These are phyloP conservation scores for Hyles euphorbiae DNA, from an alignment of 1,140 invertebrate genomes.

Conservation along the genomic window DNA sequence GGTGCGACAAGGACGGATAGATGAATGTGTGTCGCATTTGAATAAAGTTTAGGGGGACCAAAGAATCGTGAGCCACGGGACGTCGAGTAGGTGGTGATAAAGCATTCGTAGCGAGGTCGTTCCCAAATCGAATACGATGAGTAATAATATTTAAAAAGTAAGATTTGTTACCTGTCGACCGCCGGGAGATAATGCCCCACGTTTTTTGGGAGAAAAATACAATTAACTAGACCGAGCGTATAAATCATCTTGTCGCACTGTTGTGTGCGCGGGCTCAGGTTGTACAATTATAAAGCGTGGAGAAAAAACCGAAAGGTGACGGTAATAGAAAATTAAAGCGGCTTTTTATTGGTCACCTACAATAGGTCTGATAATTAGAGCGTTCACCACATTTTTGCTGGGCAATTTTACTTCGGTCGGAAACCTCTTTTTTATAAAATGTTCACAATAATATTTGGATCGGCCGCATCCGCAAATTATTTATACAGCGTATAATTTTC, in stretches of 20 bases:
- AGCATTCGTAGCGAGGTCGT: slow-evolving; percentile 65
- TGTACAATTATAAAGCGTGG: slow-evolving; percentile 53
- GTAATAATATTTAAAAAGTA: slow-evolving; percentile 74
- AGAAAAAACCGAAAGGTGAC: slow-evolving; percentile 42
- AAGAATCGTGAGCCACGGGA: slow-evolving; percentile 65
- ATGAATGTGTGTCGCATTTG: slow-evolving; percentile 62
- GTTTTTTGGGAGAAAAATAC: slow-evolving; percentile 66
- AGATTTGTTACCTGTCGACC: slow-evolving; percentile 73
- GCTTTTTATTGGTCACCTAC: slow-evolving; percentile 29
- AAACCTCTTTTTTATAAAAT: background rate
- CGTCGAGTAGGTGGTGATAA: slow-evolving; percentile 72
- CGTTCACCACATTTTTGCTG: slow-evolving; percentile 1
- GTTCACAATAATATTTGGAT: slow-evolving; percentile 14
- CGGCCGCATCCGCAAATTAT: slow-evolving; percentile 19
- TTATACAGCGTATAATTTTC: slow-evolving; percentile 1
- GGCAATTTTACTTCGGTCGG: no score
- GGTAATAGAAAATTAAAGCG: slow-evolving; percentile 45
- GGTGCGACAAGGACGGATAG: slow-evolving; percentile 55
- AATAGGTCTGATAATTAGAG: slow-evolving; percentile 47
- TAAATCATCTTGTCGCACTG: slow-evolving; percentile 62
- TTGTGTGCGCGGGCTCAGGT: slow-evolving; percentile 45
- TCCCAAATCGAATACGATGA: slow-evolving; percentile 73
- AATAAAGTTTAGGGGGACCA: slow-evolving; percentile 71
- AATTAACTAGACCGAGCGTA: slow-evolving; percentile 56
- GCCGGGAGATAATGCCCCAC: slow-evolving; percentile 56